Percentiles rank a stretch among this genome's conserved stretches.
These are phyloP conservation scores for Drosophila paramelanica DNA, from an alignment of 2,888 invertebrate genomes.

Conservation along the genomic window DNA sequence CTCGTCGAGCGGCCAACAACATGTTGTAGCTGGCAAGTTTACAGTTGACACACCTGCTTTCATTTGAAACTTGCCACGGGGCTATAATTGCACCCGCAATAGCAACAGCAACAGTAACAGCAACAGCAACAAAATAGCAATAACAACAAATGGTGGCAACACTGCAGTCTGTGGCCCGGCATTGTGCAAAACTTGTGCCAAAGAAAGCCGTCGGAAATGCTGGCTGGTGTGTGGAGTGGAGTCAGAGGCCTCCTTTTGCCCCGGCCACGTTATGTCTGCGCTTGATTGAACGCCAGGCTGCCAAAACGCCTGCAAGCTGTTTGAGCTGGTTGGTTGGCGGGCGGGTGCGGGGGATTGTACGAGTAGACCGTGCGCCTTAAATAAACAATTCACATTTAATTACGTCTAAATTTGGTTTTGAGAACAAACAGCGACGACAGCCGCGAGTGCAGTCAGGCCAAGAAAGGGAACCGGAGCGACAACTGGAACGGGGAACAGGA, in stretches of 20 bases:
- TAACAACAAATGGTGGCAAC: conserved; percentile 49
- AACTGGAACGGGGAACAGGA: conserved; percentile 8
- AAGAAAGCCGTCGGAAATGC: conserved; percentile 55
- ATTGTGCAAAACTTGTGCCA: conserved; percentile 60
- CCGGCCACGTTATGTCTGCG: conserved; percentile 40
- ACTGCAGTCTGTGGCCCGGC: conserved; percentile 46
- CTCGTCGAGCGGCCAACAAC: not conserved
- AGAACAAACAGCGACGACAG: conserved; percentile 81
- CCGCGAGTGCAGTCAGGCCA: conserved; percentile 57
- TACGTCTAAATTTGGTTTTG: conserved; percentile 83
- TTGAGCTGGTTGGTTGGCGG: conserved; percentile 16
- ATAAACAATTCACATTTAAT: conserved; percentile 84
- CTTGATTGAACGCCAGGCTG: conserved; percentile 62
- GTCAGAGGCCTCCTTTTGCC: not conserved
- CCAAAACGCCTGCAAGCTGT: conserved; percentile 57
- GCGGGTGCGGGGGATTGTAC: not conserved
- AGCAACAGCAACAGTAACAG: conserved; percentile 36
- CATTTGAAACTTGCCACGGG: conserved; percentile 73
- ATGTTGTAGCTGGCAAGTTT: conserved; percentile 48
- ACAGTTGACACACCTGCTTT: conserved; percentile 80
- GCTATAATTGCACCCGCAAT: conserved; percentile 73
- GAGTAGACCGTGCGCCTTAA: conserved; percentile 78
- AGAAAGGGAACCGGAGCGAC: conserved; percentile 3
- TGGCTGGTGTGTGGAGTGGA: conserved; percentile 34
- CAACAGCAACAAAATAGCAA: conserved; percentile 22